Evolutionary conservation across 2,888 invertebrate species (phyloP).

Genomic region (Mimas tiliae): DNA sequence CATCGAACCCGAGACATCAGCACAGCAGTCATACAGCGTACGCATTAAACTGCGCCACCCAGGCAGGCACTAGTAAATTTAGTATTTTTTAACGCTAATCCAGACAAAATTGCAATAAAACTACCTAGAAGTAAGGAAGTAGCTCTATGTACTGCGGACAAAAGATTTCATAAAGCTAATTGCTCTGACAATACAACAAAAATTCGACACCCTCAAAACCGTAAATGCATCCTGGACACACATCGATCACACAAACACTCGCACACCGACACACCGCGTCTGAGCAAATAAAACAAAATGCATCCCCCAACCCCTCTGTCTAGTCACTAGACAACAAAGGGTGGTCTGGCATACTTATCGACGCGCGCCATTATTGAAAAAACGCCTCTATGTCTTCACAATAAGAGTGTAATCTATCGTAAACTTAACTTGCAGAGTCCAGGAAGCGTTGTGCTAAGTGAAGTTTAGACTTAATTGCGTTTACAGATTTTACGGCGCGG

Average conservation of each 20-base stretch:
- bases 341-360: slow-evolving; percentile 58
- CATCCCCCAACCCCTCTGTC: slow-evolving; percentile 65
- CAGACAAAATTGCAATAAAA: no score
- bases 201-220: slow-evolving; percentile 25
- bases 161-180: slow-evolving; percentile 12
- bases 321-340: slow-evolving; percentile 82
- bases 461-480: slow-evolving; percentile 77
- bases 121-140: no score
- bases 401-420: slow-evolving; percentile 39
- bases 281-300: slow-evolving; percentile 78
- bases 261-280: slow-evolving; percentile 46
- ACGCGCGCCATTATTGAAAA: slow-evolving; percentile 37
- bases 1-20: no score
- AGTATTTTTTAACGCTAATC: no score
- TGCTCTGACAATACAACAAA: slow-evolving; percentile 17
- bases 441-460: slow-evolving; percentile 76
- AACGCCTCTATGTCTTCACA: slow-evolving; percentile 33
- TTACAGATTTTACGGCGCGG: slow-evolving; percentile 74
- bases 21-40: no score
- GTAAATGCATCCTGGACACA: slow-evolving; percentile 27
- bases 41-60: no score
- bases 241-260: slow-evolving; percentile 55
- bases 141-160: not conserved
- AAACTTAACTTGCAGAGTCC: slow-evolving; percentile 37
- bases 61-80: no score